Percentiles rank a stretch among this genome's conserved stretches.
Evolutionary conservation across 2,888 invertebrate genomes (phyloP).

Genomic region (Pachycephus smyrnensis): DNA sequence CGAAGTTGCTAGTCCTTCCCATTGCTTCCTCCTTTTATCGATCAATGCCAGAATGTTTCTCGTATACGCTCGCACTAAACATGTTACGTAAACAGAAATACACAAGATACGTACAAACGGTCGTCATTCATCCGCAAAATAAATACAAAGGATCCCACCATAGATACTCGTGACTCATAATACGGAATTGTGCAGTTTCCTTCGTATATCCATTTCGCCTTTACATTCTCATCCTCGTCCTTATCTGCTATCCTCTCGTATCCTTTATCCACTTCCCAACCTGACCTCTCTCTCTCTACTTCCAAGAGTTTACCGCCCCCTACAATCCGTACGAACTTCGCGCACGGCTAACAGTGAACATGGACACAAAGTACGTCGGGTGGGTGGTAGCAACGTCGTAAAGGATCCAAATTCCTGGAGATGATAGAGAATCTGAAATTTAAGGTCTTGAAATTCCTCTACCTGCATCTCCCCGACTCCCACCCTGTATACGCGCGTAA

Average conservation of each 20-base stretch:
- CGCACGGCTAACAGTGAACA: not conserved
- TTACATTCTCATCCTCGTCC: not conserved
- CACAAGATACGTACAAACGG: not conserved
- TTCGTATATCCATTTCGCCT: not conserved
- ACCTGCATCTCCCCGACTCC: not conserved
- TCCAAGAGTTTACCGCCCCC: slow-evolving; percentile 18
- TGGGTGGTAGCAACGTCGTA: not conserved
- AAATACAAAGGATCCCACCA: slow-evolving; percentile 14
- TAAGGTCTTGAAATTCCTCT: not conserved
- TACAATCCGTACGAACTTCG: not conserved
- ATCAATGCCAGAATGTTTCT: slow-evolving; percentile 28
- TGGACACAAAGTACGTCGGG: not conserved
- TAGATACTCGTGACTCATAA: not conserved
- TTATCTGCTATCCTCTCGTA: not conserved
- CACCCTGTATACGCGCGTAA: not conserved
- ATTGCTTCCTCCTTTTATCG: slow-evolving; percentile 17
- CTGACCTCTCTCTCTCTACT: slow-evolving; percentile 21
- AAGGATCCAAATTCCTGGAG: not conserved
- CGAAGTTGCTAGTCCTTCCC: not conserved
- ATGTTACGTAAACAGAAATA: not conserved
- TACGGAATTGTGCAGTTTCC: not conserved
- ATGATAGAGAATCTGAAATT: not conserved
- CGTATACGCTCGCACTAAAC: too few relatives aligned
- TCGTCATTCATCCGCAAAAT: slow-evolving; percentile 11
- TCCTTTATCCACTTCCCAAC: not conserved